Evolutionary conservation across 2,113 vertebrate genomes (phyloP), one percentile per base, ranked within the genome.

Genomic region (Glaucomys volans): DNA sequence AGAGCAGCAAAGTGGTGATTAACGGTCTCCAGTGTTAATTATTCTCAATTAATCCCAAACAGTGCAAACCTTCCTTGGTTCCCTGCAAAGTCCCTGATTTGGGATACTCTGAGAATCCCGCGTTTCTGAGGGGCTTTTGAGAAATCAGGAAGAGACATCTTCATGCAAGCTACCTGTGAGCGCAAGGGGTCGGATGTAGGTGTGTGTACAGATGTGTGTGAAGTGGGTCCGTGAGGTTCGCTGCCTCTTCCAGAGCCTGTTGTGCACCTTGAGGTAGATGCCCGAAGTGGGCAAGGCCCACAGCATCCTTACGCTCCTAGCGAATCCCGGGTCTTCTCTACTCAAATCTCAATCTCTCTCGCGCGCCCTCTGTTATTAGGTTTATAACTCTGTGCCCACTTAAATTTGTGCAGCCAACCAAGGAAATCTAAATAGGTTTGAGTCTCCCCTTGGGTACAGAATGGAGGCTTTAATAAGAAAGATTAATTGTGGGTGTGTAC

Each of bases 361-460:
- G 50, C 28, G 91, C 59, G 69, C 96, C 80, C 95, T 93, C 96
- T 79, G 97, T 98, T 98, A 98, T 98, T 98, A 99, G 98, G 98
- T 98, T 99, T 99, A 98, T 99, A 98, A 98, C 98, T 98, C 98
- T 98, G 98, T 98, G 98, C 98, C 98, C 98, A 99, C 98, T 99
- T 98, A 98, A 98, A 98, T 98, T 98, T 99, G 98, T 98, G 98
- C 98, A 98, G 97, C 98, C 98, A 98, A 98, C 96, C 98, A 98
- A 98, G 97, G 98, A 98, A 98, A 98, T 99, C 98, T 98, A 99
- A 98, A 99, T 99, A 98, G 98, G 98, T 97, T 98, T 93, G 98
- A 98, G 98, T 97, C 95, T 97, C 98, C 98, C 98, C 98, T 98
- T 98, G 98, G 98, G 98, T 98, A 80, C 97, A 83, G 98, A 97